Evolutionary conservation across 2,888 invertebrate species (phyloP).

Genomic region (Rhorus exstirpatorius): DNA sequence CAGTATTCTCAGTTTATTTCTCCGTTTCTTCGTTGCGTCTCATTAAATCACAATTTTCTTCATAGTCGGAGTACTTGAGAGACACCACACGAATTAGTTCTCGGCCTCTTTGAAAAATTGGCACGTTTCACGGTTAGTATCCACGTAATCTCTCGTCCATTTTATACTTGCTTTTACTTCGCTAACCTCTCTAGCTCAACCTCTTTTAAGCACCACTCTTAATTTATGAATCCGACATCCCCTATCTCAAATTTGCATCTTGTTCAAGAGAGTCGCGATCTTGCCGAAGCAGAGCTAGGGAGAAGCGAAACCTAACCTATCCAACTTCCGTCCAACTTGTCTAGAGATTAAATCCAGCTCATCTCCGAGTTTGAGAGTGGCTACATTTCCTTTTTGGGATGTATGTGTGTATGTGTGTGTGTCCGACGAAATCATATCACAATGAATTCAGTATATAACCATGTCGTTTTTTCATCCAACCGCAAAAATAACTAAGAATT

Average conservation of each 20-base stretch:
- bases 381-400: not conserved
- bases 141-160: constrained; percentile 2
- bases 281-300: not conserved
- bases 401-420: not conserved
- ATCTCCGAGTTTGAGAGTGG: constrained; percentile 18
- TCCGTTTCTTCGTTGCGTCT: not conserved
- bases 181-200: not conserved
- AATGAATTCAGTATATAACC: not conserved
- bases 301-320: constrained; percentile 8
- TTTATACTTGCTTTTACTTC: constrained; percentile 6
- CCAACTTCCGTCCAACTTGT: constrained; percentile 24
- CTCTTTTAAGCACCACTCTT: constrained; percentile 17
- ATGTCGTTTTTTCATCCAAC: not conserved
- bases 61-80: not conserved
- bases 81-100: not conserved
- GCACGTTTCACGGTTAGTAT: not conserved
- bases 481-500: not conserved
- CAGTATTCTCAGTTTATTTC: not conserved
- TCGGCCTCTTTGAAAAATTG: not conserved
- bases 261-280: constrained; percentile 18
- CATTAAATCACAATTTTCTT: not conserved
- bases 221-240: constrained; percentile 46
- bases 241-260: constrained; percentile 27
- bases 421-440: not conserved
- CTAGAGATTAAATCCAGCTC: constrained; percentile 3